Evolutionary conservation across 2,888 invertebrate species (phyloP).

Genomic region (Drosophila vallismaia): DNA sequence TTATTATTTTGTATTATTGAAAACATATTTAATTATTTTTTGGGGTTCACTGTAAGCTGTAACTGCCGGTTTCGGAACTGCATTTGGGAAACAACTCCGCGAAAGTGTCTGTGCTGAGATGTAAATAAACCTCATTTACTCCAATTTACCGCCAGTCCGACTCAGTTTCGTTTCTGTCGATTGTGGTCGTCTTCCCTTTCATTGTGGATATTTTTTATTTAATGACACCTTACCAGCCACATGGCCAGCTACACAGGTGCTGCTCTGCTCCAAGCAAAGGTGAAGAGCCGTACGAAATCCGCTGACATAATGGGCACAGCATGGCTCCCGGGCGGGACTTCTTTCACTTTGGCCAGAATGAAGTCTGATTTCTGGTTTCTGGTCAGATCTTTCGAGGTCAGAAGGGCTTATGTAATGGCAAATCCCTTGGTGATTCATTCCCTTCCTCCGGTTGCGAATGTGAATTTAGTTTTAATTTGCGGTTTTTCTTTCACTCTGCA

Average conservation of each 20-base stretch:
- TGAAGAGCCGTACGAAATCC: conserved; percentile 10
- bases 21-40: conserved; percentile 3
- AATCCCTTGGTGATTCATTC: conserved; percentile 16
- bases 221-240: conserved; percentile 14
- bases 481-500: conserved; percentile 1
- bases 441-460: conserved; percentile 21
- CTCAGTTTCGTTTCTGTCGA: conserved; percentile 60
- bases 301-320: conserved; percentile 65
- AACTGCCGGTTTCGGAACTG: conserved; percentile 42
- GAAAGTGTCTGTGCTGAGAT: conserved; percentile 44
- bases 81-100: conserved; percentile 17
- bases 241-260: conserved; percentile 24
- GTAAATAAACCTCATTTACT: conserved; percentile 72
- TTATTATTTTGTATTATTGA: not conserved
- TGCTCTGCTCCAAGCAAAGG: not conserved
- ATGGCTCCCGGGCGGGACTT: conserved; percentile 20
- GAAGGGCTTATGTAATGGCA: conserved; percentile 15
- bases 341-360: conserved; percentile 49
- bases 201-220: conserved; percentile 18
- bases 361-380: conserved; percentile 27
- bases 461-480: conserved; percentile 40
- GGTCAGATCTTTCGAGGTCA: conserved; percentile 40
- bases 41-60: conserved; percentile 22
- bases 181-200: conserved; percentile 37
- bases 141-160: conserved; percentile 67